Base-by-base conservation (phyloP, 2,113 vertebrate genomes). In the Zapus hudsonius region DNA sequence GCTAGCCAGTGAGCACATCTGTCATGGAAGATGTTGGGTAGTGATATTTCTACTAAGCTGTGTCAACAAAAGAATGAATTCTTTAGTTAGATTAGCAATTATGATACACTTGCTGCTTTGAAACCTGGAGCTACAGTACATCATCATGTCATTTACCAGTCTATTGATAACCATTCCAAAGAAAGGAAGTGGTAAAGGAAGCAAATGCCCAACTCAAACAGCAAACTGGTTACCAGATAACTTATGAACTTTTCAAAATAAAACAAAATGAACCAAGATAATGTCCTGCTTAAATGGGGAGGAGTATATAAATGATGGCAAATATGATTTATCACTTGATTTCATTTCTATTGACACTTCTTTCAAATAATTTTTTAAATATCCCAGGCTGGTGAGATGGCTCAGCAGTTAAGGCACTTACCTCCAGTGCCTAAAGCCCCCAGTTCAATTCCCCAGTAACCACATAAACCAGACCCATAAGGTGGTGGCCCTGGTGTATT, bases 341-440 rank as follows among this genome's bases (percentile, higher is more conserved):
- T 83, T 92, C 57, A 23, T 92, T 52, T 70, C 19, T 93, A 64
- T 75, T 75, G 83, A 92, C 33, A 31, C 31, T 92, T 67, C 44
- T 84, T 33, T 5, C 25, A 86, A 90, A 79, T 67, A 67, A 89
- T 72, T 83, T 83, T 87, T 66, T 73, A 92, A 97, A 70, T 16
- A 73, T 38, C n/a, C n/a, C n/a, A n/a, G n/a, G n/a, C n/a, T n/a
- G n/a, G n/a, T n/a, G n/a, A n/a, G n/a, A n/a, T n/a, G n/a, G n/a
- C n/a, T n/a, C n/a, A n/a, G n/a, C n/a, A n/a, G n/a, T n/a, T n/a
- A n/a, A n/a, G n/a, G n/a, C n/a, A n/a, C n/a, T n/a, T n/a, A n/a
- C n/a, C n/a, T n/a, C n/a, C n/a, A n/a, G n/a, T n/a, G n/a, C n/a
- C n/a, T n/a, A n/a, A n/a, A n/a, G n/a, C n/a, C n/a, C n/a, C n/a